Evolutionary conservation across 2,797 vertebrate species (phyloP), one percentile per base, ranked within the genome.

Genomic region (Champsocephalus gunnari): DNA sequence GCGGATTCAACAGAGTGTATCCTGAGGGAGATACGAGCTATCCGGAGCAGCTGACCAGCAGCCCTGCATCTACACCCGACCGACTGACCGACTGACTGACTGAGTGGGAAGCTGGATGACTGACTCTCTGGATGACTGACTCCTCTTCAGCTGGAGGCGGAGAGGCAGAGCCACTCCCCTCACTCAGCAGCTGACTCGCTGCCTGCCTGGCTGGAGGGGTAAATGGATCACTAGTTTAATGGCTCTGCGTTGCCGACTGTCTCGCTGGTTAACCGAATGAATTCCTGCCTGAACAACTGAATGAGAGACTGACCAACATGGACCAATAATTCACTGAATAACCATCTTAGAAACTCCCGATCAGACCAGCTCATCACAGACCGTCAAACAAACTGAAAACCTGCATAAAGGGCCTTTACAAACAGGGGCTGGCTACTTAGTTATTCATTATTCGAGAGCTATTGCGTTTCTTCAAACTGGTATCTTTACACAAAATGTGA

Each of bases 11-110:
- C 66, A 38, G 75, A 50, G 79, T 24, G 78, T 79, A 88, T 90
- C 88, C 87, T 64, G 78, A 83, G 80, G 83, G 68, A 79, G 76
- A 81, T 64, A 60, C 19, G n/a, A 75, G 56, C 50, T 47, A 74
- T 85, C 77, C 79, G 51, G 66, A 83, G 77, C 80, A 89, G 87
- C 83, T 79, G 80, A 87, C 81, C 76, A 76, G 85, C 84, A 83
- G 83, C 73, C 71, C 81, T 44, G 74, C 88, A 82, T 89, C 75
- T 64, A 89, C 71, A 81, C 63, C 67, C 61, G 61, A 12, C 53
- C 60, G 66, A 43, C 32, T 57, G 75, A 62, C 12, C 21, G 21
- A 21, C 21, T 21, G 21, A 21, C 43, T 54, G 71, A 51, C 0
- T 41, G 71, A 47, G 38, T 16, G 63, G 24, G 24, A 28, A 28